A percentile compares a stretch with the other conserved stretches of the same genome.
Conservation (phyloP, 2,888 invertebrate species). For the Trichacis sp. region DNA sequence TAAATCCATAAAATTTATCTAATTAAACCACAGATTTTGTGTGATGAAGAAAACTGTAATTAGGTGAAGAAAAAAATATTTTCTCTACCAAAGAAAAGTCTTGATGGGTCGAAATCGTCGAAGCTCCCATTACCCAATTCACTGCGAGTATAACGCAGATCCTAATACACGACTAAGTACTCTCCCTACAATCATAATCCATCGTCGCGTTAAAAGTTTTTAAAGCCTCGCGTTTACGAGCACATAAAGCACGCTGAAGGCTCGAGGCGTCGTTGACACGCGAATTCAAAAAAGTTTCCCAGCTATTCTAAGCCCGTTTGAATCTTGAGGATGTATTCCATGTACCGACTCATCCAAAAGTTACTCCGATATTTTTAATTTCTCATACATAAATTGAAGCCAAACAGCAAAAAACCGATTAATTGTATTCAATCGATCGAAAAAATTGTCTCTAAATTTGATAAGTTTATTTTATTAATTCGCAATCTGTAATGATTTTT, state of each 20-base stretch:
- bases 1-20: no score
- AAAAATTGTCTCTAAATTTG: conserved; percentile 1
- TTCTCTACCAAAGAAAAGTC: no score
- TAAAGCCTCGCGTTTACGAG: conserved; percentile 8
- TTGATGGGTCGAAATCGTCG: no score
- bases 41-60: no score
- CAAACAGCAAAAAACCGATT: no score
- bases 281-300: not conserved
- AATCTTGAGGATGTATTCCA: no score
- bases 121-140: conserved; percentile 3
- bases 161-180: not conserved
- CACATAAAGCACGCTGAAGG: not conserved
- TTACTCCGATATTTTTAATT: no score
- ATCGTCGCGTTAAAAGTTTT: conserved; percentile 21
- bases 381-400: no score
- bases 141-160: conserved; percentile 9
- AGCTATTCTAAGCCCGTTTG: not conserved
- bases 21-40: no score
- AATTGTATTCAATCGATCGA: no score
- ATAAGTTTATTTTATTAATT: conserved; percentile 19
- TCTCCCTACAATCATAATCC: conserved; percentile 13
- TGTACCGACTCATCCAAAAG: no score
- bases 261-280: not conserved
- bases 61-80: not conserved
- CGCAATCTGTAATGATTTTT: no score